Evolutionary conservation across 2,113 vertebrate species (phyloP), one percentile per base, ranked within the genome.

Genomic region (Hyla sarda): DNA sequence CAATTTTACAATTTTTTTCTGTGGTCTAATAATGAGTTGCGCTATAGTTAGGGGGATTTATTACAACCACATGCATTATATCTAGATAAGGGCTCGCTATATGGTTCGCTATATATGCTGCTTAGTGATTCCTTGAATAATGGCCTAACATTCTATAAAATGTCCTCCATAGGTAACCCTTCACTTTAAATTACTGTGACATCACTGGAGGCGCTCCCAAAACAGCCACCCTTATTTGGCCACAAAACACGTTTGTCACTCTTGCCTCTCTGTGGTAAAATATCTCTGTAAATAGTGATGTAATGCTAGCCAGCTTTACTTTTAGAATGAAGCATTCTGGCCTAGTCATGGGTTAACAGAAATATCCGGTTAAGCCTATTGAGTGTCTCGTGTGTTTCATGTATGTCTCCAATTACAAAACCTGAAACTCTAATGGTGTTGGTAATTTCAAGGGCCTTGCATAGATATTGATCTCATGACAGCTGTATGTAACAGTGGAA

Each of bases 401-500:
- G 21, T 37, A 10, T 41, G 34, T 60, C 77, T 80, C 11, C 77
- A 45, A 13, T 62, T 76, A 76, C 73, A 50, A 19, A 76, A 30
- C 73, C 73, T 48, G 6, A 74, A 45, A 52, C 73, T 19, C 12
- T 50, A 3, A 2, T 50, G 30, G 23, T 16, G 17, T 32, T 60
- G 76, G 10, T 75, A 17, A 47, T 16, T 54, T 48, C 17, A 16
- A 3, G 30, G 30, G n/a, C 8, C 13, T 7, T 13, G 23, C 32
- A 41, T 34, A 30, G 28, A 78, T 30, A 23, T 21, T 23, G 14
- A n/a, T 12, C 50, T 5, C n/a, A n/a, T 58, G 30, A 60, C 76
- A 79, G 76, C 54, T 79, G 72, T 48, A n/a, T n/a, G n/a, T n/a
- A n/a, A n/a, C n/a, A n/a, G 50, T 37, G 76, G 76, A 34, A 37